Evolutionary conservation across 2,888 invertebrate species (phyloP).

Genomic region (Smittia sp.): DNA sequence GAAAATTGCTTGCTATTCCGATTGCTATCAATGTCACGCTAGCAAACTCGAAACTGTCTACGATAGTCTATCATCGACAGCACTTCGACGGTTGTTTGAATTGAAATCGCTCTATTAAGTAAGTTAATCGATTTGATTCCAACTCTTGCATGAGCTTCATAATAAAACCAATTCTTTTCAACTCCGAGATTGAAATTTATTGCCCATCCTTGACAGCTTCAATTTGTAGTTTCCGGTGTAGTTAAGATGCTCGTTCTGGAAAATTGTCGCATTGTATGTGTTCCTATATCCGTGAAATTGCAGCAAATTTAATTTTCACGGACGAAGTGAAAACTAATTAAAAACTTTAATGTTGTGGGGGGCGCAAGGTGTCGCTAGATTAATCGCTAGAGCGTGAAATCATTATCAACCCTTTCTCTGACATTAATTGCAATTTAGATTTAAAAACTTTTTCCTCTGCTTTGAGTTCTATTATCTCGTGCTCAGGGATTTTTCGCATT

Average conservation of each 20-base stretch:
- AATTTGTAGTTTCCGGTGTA: conserved; percentile 36
- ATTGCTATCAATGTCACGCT: no score
- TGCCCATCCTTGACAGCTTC: conserved; percentile 16
- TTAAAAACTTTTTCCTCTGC: background rate
- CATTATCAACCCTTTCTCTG: background rate
- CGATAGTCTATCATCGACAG: no score
- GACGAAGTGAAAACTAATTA: conserved; percentile 26
- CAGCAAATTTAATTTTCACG: conserved; percentile 20
- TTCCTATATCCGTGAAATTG: conserved; percentile 36
- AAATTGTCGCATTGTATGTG: conserved; percentile 15
- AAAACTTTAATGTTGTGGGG: conserved; percentile 1
- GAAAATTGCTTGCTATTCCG: no score
- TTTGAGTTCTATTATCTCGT: no score
- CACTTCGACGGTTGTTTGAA: no score
- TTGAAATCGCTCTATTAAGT: no score
- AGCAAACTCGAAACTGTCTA: no score
- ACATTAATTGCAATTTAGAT: background rate
- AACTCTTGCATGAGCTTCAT: no score
- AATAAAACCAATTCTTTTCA: no score
- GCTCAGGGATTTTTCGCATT: no score
- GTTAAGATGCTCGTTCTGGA: conserved; percentile 17
- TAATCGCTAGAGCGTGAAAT: background rate
- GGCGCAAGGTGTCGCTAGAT: background rate
- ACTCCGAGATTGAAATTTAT: conserved; percentile 32
- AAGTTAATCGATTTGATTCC: no score